Evolutionary conservation across 1,140 invertebrate genomes (phyloP), one percentile per base, ranked within the genome.

Genomic region (Nixonia krombeini): DNA sequence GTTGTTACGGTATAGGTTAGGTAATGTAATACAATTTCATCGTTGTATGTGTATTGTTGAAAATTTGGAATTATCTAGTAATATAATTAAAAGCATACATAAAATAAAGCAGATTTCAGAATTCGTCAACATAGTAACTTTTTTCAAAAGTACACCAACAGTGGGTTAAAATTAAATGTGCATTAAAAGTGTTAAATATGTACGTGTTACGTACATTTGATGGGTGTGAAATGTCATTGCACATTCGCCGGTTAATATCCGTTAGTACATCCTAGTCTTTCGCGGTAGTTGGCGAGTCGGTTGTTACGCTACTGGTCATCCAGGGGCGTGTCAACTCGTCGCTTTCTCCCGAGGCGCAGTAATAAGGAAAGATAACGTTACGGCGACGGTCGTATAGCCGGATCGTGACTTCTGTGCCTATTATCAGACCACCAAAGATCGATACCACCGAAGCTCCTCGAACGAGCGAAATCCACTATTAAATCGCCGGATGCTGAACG

Each of bases 211-310:
- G n/a, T n/a, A n/a, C n/a, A n/a, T n/a, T n/a, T n/a, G n/a, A n/a
- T n/a, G n/a, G n/a, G n/a, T 59, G 45, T 63, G 59, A 59, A 69
- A 55, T 63, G 66, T 69, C n/a, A n/a, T n/a, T n/a, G n/a, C n/a
- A n/a, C 59, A 59, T 69, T 55, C 50, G 52, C 58, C 49, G 38
- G 66, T 44, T 69, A 63, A 63, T 59, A 69, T 69, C 66, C 66
- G 55, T 63, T 69, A 57, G 66, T 63, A 69, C 66, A 69, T 69
- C 66, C 59, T 53, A 55, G 53, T 59, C 57, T 58, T 58, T 58
- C 57, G 58, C 61, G 65, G 56, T 62, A 61, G 63, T 61, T 67
- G 49, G 63, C 62, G 64, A 59, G 57, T 67, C 64, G 57, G 64
- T 61, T 28, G 51, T 46, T 62, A 62, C 58, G 66, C 66, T 69